A percentile compares a stretch with the other conserved stretches of the same genome.
Evolutionary conservation across 2,888 invertebrate genomes (phyloP).

Genomic region (Drosophila prostipennis): DNA sequence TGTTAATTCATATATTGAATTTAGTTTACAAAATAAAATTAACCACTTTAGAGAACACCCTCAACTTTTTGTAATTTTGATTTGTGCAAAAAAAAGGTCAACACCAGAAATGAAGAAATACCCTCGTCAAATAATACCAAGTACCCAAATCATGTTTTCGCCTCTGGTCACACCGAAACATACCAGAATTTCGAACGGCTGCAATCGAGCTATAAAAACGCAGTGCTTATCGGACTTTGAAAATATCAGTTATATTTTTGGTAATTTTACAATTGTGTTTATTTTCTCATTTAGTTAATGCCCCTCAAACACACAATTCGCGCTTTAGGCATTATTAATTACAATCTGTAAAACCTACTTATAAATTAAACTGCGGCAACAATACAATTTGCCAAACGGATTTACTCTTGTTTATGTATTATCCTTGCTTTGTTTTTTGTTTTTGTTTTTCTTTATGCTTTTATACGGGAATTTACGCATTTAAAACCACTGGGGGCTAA

Average conservation of each 20-base stretch:
- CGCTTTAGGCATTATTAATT: conserved; percentile 63
- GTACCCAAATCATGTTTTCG: too few relatives aligned
- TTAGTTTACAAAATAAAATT: too few relatives aligned
- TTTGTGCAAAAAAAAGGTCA: too few relatives aligned
- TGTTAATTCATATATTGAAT: too few relatives aligned
- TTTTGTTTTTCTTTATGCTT: conserved; percentile 9
- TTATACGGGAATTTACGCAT: conserved; percentile 23
- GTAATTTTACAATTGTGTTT: conserved; percentile 61
- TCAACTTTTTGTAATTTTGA: too few relatives aligned
- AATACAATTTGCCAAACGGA: conserved; percentile 51
- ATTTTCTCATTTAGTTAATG: conserved; percentile 59
- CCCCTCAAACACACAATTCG: conserved; percentile 47
- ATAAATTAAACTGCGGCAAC: conserved; percentile 69
- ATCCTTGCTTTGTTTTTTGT: conserved; percentile 30
- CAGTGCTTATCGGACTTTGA: neutral
- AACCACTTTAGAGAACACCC: too few relatives aligned
- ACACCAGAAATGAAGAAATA: too few relatives aligned
- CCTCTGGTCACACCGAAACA: conserved; percentile 1
- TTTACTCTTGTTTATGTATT: conserved; percentile 30
- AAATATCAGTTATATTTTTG: conserved; percentile 5
- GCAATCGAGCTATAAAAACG: neutral
- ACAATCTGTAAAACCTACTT: conserved; percentile 76
- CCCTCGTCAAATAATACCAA: too few relatives aligned
- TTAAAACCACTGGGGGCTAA: conserved; percentile 43
- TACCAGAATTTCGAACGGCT: neutral